Base-by-base conservation (phyloP, 2,888 invertebrate species). In the Didymodactylos carnosus region DNA sequence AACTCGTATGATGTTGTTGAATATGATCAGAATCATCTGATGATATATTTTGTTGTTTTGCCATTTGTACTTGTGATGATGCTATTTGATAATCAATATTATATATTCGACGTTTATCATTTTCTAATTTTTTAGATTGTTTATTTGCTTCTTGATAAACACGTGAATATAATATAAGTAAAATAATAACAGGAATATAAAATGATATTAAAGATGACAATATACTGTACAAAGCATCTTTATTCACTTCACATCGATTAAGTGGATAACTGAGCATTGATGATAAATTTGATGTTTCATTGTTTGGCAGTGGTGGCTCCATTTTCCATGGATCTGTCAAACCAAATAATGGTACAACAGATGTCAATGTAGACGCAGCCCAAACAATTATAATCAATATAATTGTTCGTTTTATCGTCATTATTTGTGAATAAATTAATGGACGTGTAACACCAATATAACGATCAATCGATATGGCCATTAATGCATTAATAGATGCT, bases 151-250 rank as follows among this genome's bases (percentile, higher is more conserved):
- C 86, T 1, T 83, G 82, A 77, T 88, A 85, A 39, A 89, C 88
- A 72, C 86, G 84, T 41, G 86, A 86, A 80, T 88, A 89, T 29
- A 88, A 84, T 14, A 85, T 82, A 70, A 88, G 80, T 81, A 88
- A 88, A 75, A 87, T 85, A 19, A 85, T 79, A 5, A 87, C 86
- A 0, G 89, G 89, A 49, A 88, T 80, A 82, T 88, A 89, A 83
- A 89, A 89, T 0, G 88, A 88, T 8, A 88, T 85, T 0, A 86
- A 82, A 2, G 86, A 86, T 53, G 88, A 88, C 83, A 88, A 87
- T 78, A 89, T 85, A 16, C 88, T 88, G 81, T 88, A 88, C 39
- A 85, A 86, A 35, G 84, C 79, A 78, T 87, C 84, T 73, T 83
- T 85, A 77, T 85, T 86, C 76, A 86, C 87, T 80, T 81, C 87